Evolutionary conservation across 2,888 invertebrate species (phyloP), one percentile per base, ranked within the genome.

Genomic region (Macaria liturata): DNA sequence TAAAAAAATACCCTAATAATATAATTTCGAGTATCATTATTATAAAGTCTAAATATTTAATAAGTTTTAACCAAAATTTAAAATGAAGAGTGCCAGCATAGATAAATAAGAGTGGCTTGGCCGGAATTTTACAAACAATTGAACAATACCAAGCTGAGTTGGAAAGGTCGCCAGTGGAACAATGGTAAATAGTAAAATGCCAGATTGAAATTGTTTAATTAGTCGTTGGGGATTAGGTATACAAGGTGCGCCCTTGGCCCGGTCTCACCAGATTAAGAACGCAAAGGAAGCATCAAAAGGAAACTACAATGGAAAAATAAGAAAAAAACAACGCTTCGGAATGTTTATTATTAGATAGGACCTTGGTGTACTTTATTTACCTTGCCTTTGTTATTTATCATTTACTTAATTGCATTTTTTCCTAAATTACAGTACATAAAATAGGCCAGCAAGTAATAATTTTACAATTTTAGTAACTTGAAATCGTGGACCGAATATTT

Each of bases 181-280:
- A 86, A 86, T 84, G 75, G 80, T 78, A 69, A 81, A 80, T 76
- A 73, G 76, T 80, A 77, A 69, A 81, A 80, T 76, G 71, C 68
- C 72, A 74, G 76, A 82, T 82, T 72, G 76, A 78, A 75, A 78
- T 70, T 76, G 73, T 80, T 80, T 78, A 80, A 79, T 78, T 76
- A 83, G 78, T 80, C 74, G 72, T 77, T 75, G 75, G 74, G 69
- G 81, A 77, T 74, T 77, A 75, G 75, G 55, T 54, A 52, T 52
- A 77, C 75, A 74, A 76, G 72, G 72, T 67, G 72, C 68, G 65
- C 58, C 87, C 86, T 82, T 88, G 88, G 80, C 88, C 81, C 67
- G 81, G 76, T 84, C 72, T 71, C 66, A 65, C 68, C 69, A 61
- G 62, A 72, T 69, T 70, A 70, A 67, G 74, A 81, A 79, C 77